Evolutionary conservation across 2,888 invertebrate species (phyloP).

Genomic region (Thyatira batis): DNA sequence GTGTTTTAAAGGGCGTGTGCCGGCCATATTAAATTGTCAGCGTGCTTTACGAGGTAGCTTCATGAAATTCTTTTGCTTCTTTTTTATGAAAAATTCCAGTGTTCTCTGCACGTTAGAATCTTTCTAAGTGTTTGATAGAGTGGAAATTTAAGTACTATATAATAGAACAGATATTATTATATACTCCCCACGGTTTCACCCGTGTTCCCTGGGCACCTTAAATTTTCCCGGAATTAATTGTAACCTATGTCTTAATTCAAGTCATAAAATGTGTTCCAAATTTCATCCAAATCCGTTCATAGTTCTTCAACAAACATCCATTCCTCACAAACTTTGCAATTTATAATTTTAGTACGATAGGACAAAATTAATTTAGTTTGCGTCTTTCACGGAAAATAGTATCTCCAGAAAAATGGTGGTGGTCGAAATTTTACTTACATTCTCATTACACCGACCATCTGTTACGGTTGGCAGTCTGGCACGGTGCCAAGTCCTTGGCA

Average conservation of each 20-base stretch:
- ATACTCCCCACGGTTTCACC: too few species aligned
- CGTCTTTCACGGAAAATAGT: not conserved
- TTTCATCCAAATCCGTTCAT: too few species aligned
- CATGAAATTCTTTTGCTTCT: not conserved
- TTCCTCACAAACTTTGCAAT: too few species aligned
- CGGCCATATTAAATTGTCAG: constrained; percentile 1
- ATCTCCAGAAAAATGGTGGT: not conserved
- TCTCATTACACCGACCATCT: constrained; percentile 25
- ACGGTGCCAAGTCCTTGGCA: constrained; percentile 5
- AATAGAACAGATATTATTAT: too few species aligned
- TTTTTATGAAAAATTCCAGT: not conserved
- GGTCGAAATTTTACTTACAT: constrained; percentile 17
- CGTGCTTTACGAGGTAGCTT: not conserved
- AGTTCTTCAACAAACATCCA: too few species aligned
- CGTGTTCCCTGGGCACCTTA: too few species aligned
- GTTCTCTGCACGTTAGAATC: not conserved
- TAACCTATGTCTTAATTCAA: too few species aligned
- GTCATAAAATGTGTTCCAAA: too few species aligned
- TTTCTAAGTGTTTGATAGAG: not conserved
- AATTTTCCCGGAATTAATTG: too few species aligned
- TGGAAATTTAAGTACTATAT: too few species aligned
- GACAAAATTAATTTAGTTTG: too few species aligned
- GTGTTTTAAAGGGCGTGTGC: constrained; percentile 17
- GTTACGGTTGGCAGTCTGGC: constrained; percentile 33
- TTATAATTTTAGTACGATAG: too few species aligned